A percentile compares a stretch with the other conserved stretches of the same genome.
phyloP scores from a whole-genome alignment of 2,113 vertebrate genomes.

The human (Homo sapiens) region DNA sequence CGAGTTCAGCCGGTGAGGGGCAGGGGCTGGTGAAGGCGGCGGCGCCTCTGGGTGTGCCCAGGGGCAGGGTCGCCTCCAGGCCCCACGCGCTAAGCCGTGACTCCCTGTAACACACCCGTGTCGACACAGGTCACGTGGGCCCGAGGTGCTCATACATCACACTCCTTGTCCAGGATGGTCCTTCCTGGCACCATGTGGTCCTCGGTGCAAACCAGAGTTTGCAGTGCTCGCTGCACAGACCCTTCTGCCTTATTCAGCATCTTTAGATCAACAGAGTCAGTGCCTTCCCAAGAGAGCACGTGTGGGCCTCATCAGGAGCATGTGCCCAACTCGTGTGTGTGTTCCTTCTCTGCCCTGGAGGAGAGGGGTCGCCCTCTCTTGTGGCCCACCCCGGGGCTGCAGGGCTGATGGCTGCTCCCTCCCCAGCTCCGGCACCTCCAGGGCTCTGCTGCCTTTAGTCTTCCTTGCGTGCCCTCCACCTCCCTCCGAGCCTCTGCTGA shows the following conservation, averaged over 20 bases:
- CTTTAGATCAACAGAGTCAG: not conserved
- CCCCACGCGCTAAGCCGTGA: not conserved
- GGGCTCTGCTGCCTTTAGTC: not conserved
- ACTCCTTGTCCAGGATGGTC: not conserved
- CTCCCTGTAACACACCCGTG: not conserved
- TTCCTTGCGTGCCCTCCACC: not conserved
- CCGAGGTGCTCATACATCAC: not conserved
- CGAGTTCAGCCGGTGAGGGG: not conserved
- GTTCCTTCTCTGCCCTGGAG: too few relatives aligned
- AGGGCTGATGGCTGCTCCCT: too few relatives aligned
- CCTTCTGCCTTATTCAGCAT: not conserved
- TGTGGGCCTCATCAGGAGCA: not conserved
- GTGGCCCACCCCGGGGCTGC: too few relatives aligned
- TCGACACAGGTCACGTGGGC: not conserved
- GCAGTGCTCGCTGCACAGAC: not conserved
- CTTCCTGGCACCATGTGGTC: not conserved
- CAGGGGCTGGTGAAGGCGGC: not conserved
- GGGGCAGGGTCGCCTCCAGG: not conserved
- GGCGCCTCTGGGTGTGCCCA: rapidly evolving
- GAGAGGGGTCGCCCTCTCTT: too few relatives aligned
- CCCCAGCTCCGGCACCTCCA: not conserved
- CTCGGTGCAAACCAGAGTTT: not conserved
- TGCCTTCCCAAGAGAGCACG: not conserved
- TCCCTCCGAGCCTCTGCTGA: not conserved
- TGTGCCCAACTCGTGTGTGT: not conserved